phyloP scores from a whole-genome alignment of 2,797 vertebrate species.

The Hippocampus kuda region DNA sequence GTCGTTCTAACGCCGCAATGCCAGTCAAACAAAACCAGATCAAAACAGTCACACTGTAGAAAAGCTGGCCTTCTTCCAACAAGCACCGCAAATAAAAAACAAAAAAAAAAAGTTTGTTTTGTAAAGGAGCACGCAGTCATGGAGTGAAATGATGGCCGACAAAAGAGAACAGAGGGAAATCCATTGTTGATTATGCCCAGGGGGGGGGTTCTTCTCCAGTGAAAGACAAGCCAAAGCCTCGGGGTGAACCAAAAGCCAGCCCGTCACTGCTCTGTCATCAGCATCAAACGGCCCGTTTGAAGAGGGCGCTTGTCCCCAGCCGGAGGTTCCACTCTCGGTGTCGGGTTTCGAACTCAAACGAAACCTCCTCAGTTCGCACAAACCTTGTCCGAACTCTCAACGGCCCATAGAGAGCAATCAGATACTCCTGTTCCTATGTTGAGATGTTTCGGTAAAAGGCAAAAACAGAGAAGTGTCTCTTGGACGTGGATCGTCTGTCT shows the following conservation, averaged over 20 bases:
- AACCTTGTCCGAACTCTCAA: conserved; percentile 21
- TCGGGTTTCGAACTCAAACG: conserved; percentile 58
- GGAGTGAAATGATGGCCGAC: conserved; percentile 27
- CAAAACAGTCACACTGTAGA: conserved; percentile 16
- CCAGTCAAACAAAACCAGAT: conserved; percentile 10
- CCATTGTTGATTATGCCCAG: conserved; percentile 53
- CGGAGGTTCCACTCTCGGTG: conserved; percentile 49
- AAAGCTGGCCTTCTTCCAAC: conserved; percentile 1
- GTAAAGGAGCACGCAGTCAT: background rate
- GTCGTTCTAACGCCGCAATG: conserved; percentile 18
- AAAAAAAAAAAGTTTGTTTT: background rate
- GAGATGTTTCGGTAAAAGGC: conserved; percentile 31
- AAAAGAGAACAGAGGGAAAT: conserved; percentile 46
- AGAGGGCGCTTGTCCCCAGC: conserved; percentile 53
- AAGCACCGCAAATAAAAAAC: background rate
- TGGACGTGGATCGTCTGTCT: conserved; percentile 7
- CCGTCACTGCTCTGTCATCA: conserved; percentile 63
- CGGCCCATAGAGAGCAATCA: background rate
- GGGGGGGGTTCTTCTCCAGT: conserved; percentile 54
- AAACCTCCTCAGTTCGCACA: conserved; percentile 37
- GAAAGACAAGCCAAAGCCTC: conserved; percentile 48
- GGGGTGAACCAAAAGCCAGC: conserved; percentile 45
- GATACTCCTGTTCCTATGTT: conserved; percentile 35
- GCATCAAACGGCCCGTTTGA: conserved; percentile 67
- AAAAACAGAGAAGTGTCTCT: conserved; percentile 21